These are phyloP conservation scores for Xiphorhynchus elegans DNA, from an alignment of 2,113 vertebrate species.

Conservation along the genomic window DNA sequence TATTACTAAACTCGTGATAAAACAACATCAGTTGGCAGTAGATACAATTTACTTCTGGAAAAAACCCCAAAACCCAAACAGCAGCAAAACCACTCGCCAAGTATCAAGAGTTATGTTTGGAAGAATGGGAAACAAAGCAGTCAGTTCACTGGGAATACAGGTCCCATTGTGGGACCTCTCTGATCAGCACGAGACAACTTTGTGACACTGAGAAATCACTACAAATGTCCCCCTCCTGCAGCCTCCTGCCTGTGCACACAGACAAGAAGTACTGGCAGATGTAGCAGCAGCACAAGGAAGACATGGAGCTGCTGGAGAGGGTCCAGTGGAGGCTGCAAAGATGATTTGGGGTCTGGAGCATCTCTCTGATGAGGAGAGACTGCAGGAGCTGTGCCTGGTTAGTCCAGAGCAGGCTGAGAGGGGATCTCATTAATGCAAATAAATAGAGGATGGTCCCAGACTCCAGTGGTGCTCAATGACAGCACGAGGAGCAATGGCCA, in stretches of 20 bases:
- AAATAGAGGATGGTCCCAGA: neutral
- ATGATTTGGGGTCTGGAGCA: neutral
- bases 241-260: neutral
- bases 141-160: fast-evolving
- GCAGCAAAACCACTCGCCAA: neutral
- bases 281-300: neutral
- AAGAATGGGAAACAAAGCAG: neutral
- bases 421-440: neutral
- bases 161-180: neutral
- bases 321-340: neutral
- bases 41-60: neutral
- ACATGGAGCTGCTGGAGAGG: neutral
- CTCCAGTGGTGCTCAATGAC: neutral
- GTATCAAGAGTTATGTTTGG: too few species aligned
- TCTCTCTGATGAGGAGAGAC: neutral
- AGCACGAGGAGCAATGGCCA: neutral
- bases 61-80: neutral
- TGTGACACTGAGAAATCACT: neutral
- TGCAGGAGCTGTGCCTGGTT: neutral
- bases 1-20: neutral
- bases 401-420: neutral
- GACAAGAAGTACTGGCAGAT: neutral
- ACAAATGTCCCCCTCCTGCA: neutral
- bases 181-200: neutral
- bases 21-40: neutral